Conservation (phyloP, 2,113 vertebrate species). For the Fregata magnificens region DNA sequence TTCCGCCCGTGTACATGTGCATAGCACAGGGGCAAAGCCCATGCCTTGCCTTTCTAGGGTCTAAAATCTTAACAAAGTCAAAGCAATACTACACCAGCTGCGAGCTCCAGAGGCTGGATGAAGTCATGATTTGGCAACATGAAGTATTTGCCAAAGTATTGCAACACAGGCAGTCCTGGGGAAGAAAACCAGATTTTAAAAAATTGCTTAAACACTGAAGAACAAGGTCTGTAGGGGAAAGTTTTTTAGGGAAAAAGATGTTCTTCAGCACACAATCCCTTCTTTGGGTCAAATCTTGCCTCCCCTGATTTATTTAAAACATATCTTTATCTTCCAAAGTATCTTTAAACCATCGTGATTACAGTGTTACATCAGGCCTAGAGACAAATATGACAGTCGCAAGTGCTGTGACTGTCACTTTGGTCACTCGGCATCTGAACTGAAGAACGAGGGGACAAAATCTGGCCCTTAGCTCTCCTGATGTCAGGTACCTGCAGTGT, state of each 20-base stretch:
- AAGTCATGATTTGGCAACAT: neutral
- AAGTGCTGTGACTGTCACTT: neutral
- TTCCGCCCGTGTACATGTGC: neutral
- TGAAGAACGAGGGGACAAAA: neutral
- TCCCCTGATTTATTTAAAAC: neutral
- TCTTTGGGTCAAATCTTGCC: neutral
- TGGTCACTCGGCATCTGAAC: neutral
- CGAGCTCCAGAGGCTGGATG: neutral
- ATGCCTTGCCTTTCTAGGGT: neutral
- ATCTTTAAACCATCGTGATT: neutral
- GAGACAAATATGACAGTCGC: neutral
- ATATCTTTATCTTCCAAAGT: neutral
- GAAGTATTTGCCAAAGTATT: neutral
- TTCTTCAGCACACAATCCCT: neutral
- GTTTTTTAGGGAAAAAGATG: neutral
- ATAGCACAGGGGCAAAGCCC: neutral
- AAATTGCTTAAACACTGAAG: neutral
- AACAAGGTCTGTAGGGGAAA: neutral
- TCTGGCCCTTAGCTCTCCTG: neutral
- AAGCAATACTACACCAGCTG: neutral
- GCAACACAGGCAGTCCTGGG: neutral
- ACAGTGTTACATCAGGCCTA: neutral
- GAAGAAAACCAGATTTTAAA: neutral
- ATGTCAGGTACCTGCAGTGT: neutral
- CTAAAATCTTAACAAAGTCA: constrained; percentile 16